These are phyloP conservation scores for Platynereis dumerilii DNA, from an alignment of 2,888 invertebrate species.

Conservation along the genomic window DNA sequence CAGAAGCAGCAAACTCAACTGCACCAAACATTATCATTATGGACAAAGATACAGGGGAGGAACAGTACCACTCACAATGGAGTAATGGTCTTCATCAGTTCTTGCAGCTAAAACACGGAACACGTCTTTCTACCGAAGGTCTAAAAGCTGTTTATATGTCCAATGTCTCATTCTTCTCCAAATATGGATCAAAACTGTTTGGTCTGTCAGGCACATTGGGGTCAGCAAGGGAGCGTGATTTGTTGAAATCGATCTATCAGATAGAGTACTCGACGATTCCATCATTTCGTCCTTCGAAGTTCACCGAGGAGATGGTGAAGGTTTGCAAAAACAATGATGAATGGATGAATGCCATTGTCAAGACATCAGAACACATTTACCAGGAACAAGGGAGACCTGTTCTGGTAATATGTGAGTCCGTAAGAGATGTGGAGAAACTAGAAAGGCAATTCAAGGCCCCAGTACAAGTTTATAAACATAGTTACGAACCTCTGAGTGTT, in stretches of 20 bases:
- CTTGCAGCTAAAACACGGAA: constrained; percentile 38
- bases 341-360: not conserved
- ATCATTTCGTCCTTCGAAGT: constrained; percentile 19
- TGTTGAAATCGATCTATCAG: constrained; percentile 34
- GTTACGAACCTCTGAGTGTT: too few relatives aligned
- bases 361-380: too few relatives aligned
- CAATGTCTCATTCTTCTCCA: constrained; percentile 28
- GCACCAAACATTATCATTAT: constrained; percentile 38
- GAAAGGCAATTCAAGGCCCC: too few relatives aligned
- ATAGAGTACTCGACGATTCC: constrained; percentile 32
- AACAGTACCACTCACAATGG: constrained; percentile 27
- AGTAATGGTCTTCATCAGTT: constrained; percentile 39
- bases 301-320: constrained; percentile 21
- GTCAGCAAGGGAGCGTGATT: constrained; percentile 45
- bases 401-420: too few relatives aligned
- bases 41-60: constrained; percentile 20
- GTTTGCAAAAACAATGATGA: constrained; percentile 12
- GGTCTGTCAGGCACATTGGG: constrained; percentile 48
- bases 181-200: constrained; percentile 37
- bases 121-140: constrained; percentile 24
- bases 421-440: too few relatives aligned
- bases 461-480: too few relatives aligned
- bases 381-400: too few relatives aligned
- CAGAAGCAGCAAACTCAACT: constrained; percentile 37
- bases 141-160: constrained; percentile 37